Base-by-base conservation (phyloP, 1,140 invertebrate genomes). In the Orchestia grillus region DNA sequence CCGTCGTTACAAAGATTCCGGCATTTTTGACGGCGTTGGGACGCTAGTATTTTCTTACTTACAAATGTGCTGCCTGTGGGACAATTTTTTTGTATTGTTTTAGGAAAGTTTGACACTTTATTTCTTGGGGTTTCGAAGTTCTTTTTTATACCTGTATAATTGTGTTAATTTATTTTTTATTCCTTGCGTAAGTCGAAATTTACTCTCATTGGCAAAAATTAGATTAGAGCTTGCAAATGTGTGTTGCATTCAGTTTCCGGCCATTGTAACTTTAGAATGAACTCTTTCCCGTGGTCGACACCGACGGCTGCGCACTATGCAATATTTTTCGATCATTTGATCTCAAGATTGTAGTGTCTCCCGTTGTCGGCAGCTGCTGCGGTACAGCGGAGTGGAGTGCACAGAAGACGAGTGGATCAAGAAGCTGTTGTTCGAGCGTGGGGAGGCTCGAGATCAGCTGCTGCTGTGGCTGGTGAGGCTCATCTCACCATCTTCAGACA, bases 361-460 rank as follows among this genome's bases (percentile, higher is more conserved):
- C 11, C 28, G 3, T 77, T 77, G 62, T 77, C 62, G 62, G 36
- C 44, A 94, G 92, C 43, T 40, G 6, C 92, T 94, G 6, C 92
- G 47, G 92, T 94, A 94, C 92, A 94, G 92, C 44, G 92, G 92
- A 19, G 92, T 47, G 40, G 92, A 94, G 92, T 45, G 44, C 44
- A 94, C 92, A 16, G 92, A 94, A 1, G 92, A 47, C 41, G 44
- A 42, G 19, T 94, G 92, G 92, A 94, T 94, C 92, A 42, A 94
- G 8, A 42, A 11, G 44, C 92, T 94, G 44, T n/a, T 94, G 92
- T 94, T 45, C 92, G 92, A 47, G 44, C 92, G 92, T 0, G 44
- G 92, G 0, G 44, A 44, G 8, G 43, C 92, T 0, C 6, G 92
- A 1, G 44, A 47, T 40, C 43, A 94, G 44, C 92, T 94, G 92